Evolutionary conservation across 2,797 vertebrate species (phyloP), one percentile per base, ranked within the genome.

Genomic region (Lindbergichthys nudifrons): DNA sequence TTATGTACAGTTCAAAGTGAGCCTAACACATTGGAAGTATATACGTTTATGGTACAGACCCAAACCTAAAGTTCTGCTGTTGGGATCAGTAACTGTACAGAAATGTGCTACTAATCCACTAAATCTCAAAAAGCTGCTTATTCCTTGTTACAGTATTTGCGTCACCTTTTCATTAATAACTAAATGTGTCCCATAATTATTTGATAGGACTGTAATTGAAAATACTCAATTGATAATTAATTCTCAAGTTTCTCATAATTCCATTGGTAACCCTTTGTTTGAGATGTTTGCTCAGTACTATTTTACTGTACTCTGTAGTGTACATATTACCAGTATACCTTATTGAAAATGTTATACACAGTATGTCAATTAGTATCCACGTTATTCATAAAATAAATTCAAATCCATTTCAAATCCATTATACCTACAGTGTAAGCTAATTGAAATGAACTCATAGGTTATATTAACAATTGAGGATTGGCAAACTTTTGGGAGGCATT

Each of bases 1-100:
- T 70, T 65, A 26, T 54, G 21, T 76, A 14, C 42, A 57, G 50
- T 74, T 72, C 60, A 72, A 65, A 78, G 57, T 41, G 59, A 47
- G 53, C 23, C 10, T 42, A 10, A 23, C 23, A 56, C 26, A 52
- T 65, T 52, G n/a, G 63, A 36, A 36, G 32, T 30, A n/a, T 32
- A 52, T 62, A 8, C 36, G 5, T 23, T 64, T 18, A 52, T 30
- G 26, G n/a, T 53, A n/a, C 11, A 0, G 46, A 61, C 15, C 8
- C 19, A 62, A 23, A 51, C 4, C 12, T 59, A 4, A 70, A 69
- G 5, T 48, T 52, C 60, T 64, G 7, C 18, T 48, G 12, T 21
- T 72, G 39, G 10, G 2, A 61, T 61, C 14, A 14, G 19, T 18
- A 64, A 59, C 13, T 43, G 26, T 5, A 19, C 8, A 42, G 19